These are phyloP conservation scores for Hypocryptadius cinnamomeus DNA, from an alignment of 2,113 vertebrate genomes.

Conservation along the genomic window DNA sequence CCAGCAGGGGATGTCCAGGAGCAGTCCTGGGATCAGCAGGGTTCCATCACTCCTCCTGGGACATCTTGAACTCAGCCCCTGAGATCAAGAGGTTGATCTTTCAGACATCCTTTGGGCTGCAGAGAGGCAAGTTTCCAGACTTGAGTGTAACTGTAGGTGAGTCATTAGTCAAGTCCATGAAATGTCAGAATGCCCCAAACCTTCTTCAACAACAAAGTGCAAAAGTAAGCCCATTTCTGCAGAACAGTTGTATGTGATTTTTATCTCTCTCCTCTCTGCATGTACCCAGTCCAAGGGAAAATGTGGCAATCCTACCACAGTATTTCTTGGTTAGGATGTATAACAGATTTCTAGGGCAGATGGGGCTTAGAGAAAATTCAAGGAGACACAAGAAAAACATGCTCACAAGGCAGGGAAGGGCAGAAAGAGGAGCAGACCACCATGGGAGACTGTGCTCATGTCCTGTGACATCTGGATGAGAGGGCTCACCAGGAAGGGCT, in stretches of 20 bases:
- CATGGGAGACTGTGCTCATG: accelerated
- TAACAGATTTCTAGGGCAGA: background rate
- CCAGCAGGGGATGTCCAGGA: background rate
- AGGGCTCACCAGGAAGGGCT: background rate
- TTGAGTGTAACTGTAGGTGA: background rate
- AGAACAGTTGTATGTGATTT: background rate
- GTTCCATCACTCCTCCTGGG: background rate
- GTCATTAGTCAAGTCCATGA: background rate
- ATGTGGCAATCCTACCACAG: background rate
- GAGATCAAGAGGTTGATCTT: background rate
- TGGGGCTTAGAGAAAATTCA: background rate
- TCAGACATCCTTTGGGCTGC: background rate
- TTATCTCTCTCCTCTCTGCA: background rate
- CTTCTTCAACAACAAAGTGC: background rate
- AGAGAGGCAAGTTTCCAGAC: background rate
- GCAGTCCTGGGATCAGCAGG: accelerated
- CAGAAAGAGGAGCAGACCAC: background rate
- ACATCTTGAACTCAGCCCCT: background rate
- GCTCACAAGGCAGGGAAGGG: background rate
- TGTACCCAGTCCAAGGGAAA: background rate
- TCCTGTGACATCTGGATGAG: background rate
- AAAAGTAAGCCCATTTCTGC: background rate
- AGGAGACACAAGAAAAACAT: background rate
- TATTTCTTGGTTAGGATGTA: background rate
- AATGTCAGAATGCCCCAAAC: background rate